Conservation (phyloP, 2,113 vertebrate genomes). For the Diphyllodes magnificus region DNA sequence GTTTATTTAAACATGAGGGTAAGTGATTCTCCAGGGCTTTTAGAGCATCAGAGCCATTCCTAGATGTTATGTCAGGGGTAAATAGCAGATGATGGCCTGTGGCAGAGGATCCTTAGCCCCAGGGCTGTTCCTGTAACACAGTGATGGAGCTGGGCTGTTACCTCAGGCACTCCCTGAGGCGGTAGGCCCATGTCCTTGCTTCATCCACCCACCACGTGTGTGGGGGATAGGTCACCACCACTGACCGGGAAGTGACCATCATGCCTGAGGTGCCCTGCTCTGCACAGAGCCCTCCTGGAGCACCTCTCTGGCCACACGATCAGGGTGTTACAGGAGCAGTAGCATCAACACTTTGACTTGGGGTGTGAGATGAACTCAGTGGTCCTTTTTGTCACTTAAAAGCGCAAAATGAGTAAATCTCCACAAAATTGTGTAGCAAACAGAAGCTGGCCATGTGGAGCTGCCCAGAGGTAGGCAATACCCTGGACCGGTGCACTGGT, state of each 20-base stretch:
- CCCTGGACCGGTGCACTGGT: neutral
- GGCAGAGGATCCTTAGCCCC: neutral
- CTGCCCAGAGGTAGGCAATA: neutral
- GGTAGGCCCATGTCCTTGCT: neutral
- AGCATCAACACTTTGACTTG: neutral
- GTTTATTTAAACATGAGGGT: neutral
- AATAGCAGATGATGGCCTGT: neutral
- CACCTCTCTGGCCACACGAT: neutral
- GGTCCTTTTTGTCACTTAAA: neutral
- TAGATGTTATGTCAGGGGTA: neutral
- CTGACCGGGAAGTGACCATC: neutral
- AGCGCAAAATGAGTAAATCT: neutral
- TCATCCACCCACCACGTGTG: fast-evolving
- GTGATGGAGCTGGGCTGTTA: neutral
- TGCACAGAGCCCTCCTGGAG: neutral
- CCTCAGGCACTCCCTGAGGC: neutral
- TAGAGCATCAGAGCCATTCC: neutral
- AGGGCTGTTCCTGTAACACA: neutral
- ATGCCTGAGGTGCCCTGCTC: neutral
- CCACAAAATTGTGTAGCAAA: neutral
- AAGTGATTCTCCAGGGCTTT: neutral
- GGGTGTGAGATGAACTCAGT: neutral
- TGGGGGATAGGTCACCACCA: neutral
- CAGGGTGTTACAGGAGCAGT: neutral
- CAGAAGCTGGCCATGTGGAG: neutral